Percentiles rank a stretch among this genome's conserved stretches.
phyloP scores from a whole-genome alignment of 2,888 invertebrate species.

The Pterostichus niger region DNA sequence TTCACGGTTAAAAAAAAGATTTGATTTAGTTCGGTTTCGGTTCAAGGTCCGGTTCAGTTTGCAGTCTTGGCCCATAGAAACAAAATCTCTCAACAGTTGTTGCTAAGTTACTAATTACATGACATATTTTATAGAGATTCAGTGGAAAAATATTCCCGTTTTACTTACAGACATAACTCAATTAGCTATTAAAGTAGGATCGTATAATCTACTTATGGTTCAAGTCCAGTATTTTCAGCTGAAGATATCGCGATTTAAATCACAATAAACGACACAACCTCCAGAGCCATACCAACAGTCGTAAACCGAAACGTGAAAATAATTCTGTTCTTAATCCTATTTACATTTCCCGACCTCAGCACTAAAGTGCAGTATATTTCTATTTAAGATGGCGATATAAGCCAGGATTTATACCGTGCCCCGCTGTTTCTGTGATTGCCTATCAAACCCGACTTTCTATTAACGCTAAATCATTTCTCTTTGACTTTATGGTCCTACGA shows the following conservation, averaged over 20 bases:
- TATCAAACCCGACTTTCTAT: not conserved
- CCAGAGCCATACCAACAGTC: constrained; percentile 8
- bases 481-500: not conserved
- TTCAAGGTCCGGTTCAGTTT: no score
- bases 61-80: no score
- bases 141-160: no score
- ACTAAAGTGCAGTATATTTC: not conserved
- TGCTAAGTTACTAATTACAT: no score
- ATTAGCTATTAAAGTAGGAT: no score
- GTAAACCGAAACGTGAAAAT: constrained; percentile 9
- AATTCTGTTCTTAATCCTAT: constrained; percentile 19
- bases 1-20: no score
- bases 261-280: constrained; percentile 7
- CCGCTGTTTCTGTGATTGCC: constrained; percentile 18
- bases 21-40: no score
- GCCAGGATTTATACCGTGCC: constrained; percentile 6
- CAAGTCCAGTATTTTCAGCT: no score
- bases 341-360: constrained; percentile 16
- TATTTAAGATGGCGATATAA: constrained; percentile 23
- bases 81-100: no score
- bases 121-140: no score
- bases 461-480: constrained; percentile 4
- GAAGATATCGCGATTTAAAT: not conserved
- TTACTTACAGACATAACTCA: no score
- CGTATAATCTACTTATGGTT: no score